Conservation (phyloP, 2,797 vertebrate species). For the Steatocranus sp. region DNA sequence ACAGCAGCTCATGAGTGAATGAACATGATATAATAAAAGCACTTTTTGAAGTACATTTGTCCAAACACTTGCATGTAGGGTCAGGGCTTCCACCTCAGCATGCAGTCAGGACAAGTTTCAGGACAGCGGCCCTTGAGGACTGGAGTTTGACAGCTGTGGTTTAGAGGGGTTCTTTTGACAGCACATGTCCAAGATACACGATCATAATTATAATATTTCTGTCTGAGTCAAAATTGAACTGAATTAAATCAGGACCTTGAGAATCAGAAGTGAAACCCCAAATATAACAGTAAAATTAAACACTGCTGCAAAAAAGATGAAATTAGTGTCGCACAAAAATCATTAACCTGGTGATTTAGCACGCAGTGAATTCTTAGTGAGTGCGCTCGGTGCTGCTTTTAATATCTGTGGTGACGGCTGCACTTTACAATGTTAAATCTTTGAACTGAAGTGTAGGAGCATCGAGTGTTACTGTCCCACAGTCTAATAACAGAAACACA, state of each 20-base stretch:
- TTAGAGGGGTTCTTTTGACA: neutral
- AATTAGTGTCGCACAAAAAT: neutral
- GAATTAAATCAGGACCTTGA: neutral
- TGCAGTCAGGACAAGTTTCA: neutral
- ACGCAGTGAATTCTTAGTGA: neutral
- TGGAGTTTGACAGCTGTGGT: neutral
- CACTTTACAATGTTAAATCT: neutral
- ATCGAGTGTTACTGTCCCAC: neutral
- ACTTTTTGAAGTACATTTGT: neutral
- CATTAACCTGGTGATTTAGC: neutral
- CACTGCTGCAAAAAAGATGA: neutral
- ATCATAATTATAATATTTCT: neutral
- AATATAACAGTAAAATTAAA: neutral
- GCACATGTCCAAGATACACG: neutral
- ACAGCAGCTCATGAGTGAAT: neutral
- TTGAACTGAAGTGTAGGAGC: neutral
- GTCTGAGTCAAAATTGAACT: neutral
- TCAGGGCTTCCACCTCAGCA: too few relatives aligned
- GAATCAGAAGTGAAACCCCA: neutral
- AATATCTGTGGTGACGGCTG: neutral
- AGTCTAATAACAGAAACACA: neutral
- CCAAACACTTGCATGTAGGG: neutral
- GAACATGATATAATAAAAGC: neutral
- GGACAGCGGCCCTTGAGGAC: neutral
- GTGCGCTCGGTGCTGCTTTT: neutral